phyloP scores from a whole-genome alignment of 2,797 vertebrate genomes.

The Myripristis jacobus region DNA sequence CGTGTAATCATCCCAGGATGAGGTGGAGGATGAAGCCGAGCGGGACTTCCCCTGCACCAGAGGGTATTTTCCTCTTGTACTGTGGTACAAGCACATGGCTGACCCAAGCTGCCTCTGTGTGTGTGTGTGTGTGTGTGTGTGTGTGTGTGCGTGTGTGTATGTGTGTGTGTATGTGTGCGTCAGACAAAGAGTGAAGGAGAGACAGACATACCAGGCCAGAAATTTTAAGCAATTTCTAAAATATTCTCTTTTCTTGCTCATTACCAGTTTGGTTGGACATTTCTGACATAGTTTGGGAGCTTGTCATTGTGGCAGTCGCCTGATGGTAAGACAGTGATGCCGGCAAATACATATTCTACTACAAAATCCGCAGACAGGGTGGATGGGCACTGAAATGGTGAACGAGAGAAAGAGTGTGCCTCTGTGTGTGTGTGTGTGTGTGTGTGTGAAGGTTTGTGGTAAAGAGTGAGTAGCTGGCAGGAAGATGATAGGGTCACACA shows the following conservation, averaged over 20 bases:
- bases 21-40: slow-evolving; percentile 79
- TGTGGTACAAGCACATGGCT: slow-evolving; percentile 78
- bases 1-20: slow-evolving; percentile 84
- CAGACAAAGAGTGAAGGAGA: slow-evolving; percentile 13
- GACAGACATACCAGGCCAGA: slow-evolving; percentile 16
- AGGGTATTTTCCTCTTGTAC: slow-evolving; percentile 83
- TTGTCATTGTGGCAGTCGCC: slow-evolving; percentile 17
- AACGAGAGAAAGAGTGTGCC: slow-evolving; percentile 18
- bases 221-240: slow-evolving; percentile 19
- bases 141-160: too few species aligned
- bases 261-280: slow-evolving; percentile 33
- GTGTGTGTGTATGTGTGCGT: too few species aligned
- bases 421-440: slow-evolving; percentile 6
- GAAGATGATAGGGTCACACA: slow-evolving; percentile 14
- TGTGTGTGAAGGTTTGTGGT: neutral
- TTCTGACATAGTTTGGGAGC: slow-evolving; percentile 44
- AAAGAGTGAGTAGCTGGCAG: slow-evolving; percentile 1
- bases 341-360: slow-evolving; percentile 29
- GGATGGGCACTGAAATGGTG: slow-evolving; percentile 21
- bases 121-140: slow-evolving; percentile 45
- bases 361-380: slow-evolving; percentile 18
- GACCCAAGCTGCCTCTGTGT: slow-evolving; percentile 66
- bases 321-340: slow-evolving; percentile 27
- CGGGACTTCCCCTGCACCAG: slow-evolving; percentile 82
- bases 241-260: slow-evolving; percentile 12